Evolutionary conservation across 2,888 invertebrate genomes (phyloP).

Genomic region (Spisula subtruncata): DNA sequence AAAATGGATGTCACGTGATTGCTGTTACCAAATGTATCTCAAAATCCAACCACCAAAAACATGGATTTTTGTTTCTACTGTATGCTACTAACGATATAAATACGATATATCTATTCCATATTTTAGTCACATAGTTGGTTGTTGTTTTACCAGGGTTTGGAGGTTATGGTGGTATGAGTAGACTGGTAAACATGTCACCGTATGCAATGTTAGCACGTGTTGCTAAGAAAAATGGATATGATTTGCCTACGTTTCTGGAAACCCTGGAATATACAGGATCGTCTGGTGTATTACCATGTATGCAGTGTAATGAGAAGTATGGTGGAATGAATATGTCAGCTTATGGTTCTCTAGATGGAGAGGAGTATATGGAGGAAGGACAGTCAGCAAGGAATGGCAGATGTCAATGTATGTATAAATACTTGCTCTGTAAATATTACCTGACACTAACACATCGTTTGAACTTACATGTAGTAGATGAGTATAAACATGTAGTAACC

Average conservation of each 20-base stretch:
- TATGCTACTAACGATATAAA: too few species aligned
- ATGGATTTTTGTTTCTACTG: too few species aligned
- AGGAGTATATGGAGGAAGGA: background rate
- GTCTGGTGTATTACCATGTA: slow-evolving; percentile 34
- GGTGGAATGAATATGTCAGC: background rate
- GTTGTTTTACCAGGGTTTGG: background rate
- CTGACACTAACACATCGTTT: too few species aligned
- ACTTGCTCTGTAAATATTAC: too few species aligned
- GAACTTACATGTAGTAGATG: too few species aligned
- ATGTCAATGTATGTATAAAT: slow-evolving; percentile 12
- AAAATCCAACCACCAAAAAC: too few species aligned
- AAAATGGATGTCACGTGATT: too few species aligned
- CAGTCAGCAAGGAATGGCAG: background rate
- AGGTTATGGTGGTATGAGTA: background rate
- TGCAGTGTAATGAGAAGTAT: slow-evolving; percentile 61
- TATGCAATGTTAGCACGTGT: background rate
- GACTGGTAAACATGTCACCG: background rate
- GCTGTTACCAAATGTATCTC: too few species aligned
- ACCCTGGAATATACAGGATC: slow-evolving; percentile 2
- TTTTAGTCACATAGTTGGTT: background rate
- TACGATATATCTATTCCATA: too few species aligned
- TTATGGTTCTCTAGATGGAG: background rate
- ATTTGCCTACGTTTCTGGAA: slow-evolving; percentile 20
- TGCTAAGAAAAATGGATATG: slow-evolving; percentile 21
- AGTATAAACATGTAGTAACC: too few species aligned